These are phyloP conservation scores for Conistra vaccinii DNA, from an alignment of 2,888 invertebrate genomes.

Conservation along the genomic window DNA sequence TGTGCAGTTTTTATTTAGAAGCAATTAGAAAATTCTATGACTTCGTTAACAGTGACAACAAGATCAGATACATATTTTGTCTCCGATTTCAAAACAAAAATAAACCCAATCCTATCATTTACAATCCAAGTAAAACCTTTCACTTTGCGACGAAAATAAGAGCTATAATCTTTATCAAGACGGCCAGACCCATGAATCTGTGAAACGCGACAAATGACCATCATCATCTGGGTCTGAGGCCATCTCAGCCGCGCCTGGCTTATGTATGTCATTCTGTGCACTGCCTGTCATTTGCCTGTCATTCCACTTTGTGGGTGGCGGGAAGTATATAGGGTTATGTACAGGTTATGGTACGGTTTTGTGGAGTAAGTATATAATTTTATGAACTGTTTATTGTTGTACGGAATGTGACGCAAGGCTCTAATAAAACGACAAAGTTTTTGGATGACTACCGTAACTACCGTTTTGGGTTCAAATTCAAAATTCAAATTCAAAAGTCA, in stretches of 20 bases:
- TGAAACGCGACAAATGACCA: conserved; percentile 74
- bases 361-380: neutral
- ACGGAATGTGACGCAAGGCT: neutral
- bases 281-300: conserved; percentile 60
- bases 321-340: conserved; percentile 33
- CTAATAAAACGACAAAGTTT: neutral
- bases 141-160: conserved; percentile 67
- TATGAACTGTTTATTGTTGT: neutral
- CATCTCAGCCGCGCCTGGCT: conserved; percentile 50
- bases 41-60: no score
- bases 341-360: neutral
- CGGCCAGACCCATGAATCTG: conserved; percentile 67
- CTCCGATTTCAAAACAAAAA: conserved; percentile 12
- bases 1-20: no score
- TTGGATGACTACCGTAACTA: neutral
- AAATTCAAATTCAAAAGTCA: no score
- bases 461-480: neutral
- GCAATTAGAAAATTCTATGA: no score
- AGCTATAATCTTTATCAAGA: conserved; percentile 62
- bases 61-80: neutral
- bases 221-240: conserved; percentile 69
- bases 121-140: conserved; percentile 61
- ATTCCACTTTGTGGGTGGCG: conserved; percentile 73
- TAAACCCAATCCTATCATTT: conserved; percentile 12
- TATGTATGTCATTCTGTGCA: conserved; percentile 63